A percentile compares a stretch with the other conserved stretches of the same genome.
Evolutionary conservation across 2,888 invertebrate species (phyloP).

Genomic region (Physocephala rufipes): DNA sequence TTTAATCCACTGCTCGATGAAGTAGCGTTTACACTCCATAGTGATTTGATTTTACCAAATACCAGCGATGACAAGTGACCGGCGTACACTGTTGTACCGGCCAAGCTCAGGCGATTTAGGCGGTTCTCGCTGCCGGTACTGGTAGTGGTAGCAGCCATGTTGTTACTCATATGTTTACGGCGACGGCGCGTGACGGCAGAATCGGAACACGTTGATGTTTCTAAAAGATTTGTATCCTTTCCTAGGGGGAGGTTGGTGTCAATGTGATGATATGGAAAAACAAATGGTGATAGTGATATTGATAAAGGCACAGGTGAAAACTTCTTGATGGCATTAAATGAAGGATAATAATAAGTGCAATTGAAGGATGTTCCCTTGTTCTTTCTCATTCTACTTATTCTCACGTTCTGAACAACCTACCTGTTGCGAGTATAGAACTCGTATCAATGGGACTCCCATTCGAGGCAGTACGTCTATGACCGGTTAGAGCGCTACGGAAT

Average conservation of each 20-base stretch:
- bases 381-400: not conserved
- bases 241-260: slow-evolving; percentile 50
- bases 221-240: slow-evolving; percentile 60
- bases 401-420: slow-evolving; percentile 51
- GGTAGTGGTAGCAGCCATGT: slow-evolving; percentile 51
- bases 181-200: slow-evolving; percentile 63
- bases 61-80: slow-evolving; percentile 69
- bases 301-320: not conserved
- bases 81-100: slow-evolving; percentile 64
- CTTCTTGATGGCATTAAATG: no score
- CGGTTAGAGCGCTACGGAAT: slow-evolving; percentile 78
- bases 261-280: not conserved
- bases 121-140: slow-evolving; percentile 60
- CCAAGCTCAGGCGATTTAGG: slow-evolving; percentile 62
- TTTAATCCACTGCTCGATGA: slow-evolving; percentile 81
- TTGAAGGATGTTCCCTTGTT: not conserved
- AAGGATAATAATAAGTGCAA: not conserved
- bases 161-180: slow-evolving; percentile 61
- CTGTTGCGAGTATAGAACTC: slow-evolving; percentile 59
- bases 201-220: slow-evolving; percentile 65
- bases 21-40: slow-evolving; percentile 83
- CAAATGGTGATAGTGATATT: not conserved
- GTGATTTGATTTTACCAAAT: slow-evolving; percentile 87
- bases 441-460: slow-evolving; percentile 63
- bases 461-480: slow-evolving; percentile 62